Conservation (phyloP, 2,113 vertebrate genomes). For the Drymodes brunneopygia region DNA sequence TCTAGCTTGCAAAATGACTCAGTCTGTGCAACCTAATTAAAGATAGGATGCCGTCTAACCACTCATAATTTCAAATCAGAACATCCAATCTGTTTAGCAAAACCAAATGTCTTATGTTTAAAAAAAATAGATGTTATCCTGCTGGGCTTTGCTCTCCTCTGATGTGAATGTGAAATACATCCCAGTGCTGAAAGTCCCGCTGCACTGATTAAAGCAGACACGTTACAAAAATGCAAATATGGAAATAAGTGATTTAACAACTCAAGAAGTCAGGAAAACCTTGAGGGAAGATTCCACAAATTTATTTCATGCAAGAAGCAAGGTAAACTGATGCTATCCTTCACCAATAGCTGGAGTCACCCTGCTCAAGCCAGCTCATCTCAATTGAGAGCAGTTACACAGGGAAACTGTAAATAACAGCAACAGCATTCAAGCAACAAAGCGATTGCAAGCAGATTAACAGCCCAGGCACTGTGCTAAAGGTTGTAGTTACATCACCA, state of each 20-base stretch:
- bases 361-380: not conserved
- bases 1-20: constrained; percentile 71
- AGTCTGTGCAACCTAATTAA: constrained; percentile 70
- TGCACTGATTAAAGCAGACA: not conserved
- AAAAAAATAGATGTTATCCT: constrained; percentile 12
- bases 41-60: constrained; percentile 54
- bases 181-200: constrained; percentile 4
- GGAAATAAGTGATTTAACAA: constrained; percentile 38
- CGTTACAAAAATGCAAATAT: constrained; percentile 1
- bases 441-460: not conserved
- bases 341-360: not conserved
- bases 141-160: constrained; percentile 32
- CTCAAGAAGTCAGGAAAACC: not conserved
- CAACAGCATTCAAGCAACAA: not conserved
- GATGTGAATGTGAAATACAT: not conserved
- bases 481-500: not conserved
- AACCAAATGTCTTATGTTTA: constrained; percentile 34
- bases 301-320: not conserved
- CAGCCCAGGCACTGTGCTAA: not conserved
- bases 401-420: not conserved
- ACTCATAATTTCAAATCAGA: constrained; percentile 64
- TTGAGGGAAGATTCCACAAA: not conserved
- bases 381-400: not conserved
- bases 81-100: constrained; percentile 62
- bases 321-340: not conserved